Evolutionary conservation across 2,113 vertebrate genomes (phyloP).

Genomic region (Actenoides hombroni): DNA sequence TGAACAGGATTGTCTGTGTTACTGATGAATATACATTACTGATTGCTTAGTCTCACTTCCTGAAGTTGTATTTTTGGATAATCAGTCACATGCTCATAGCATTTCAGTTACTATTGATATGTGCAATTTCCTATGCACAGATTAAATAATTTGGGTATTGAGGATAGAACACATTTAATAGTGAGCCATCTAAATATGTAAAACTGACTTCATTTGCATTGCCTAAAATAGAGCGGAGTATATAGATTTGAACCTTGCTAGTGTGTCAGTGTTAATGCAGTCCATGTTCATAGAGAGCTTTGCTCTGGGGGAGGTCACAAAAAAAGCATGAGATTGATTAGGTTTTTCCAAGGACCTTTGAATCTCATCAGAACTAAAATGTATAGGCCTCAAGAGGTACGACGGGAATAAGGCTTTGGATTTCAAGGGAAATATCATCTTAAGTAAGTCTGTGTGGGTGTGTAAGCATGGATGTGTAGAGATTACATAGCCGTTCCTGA

Average conservation of each 20-base stretch:
- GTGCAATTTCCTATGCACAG: neutral
- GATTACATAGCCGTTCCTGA: neutral
- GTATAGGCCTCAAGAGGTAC: neutral
- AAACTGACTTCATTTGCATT: neutral
- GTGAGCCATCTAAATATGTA: neutral
- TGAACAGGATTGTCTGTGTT: neutral
- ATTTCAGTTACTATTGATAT: too few relatives aligned
- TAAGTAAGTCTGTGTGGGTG: neutral
- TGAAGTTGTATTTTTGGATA: neutral
- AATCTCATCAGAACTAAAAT: neutral
- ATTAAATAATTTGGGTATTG: neutral
- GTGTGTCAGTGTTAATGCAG: neutral
- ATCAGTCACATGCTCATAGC: neutral
- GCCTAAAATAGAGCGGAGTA: neutral
- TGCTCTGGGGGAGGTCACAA: neutral
- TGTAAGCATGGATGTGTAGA: neutral
- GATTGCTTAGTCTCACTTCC: neutral
- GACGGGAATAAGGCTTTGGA: neutral
- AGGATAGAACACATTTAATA: neutral
- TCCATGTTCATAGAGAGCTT: neutral
- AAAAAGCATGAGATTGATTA: neutral
- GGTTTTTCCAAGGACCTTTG: neutral
- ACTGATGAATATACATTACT: neutral
- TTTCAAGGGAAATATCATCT: neutral
- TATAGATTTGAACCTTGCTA: neutral